A percentile compares a stretch with the other conserved stretches of the same genome.
phyloP scores from a whole-genome alignment of 1,140 invertebrate species.

The Steinernema khuongi region DNA sequence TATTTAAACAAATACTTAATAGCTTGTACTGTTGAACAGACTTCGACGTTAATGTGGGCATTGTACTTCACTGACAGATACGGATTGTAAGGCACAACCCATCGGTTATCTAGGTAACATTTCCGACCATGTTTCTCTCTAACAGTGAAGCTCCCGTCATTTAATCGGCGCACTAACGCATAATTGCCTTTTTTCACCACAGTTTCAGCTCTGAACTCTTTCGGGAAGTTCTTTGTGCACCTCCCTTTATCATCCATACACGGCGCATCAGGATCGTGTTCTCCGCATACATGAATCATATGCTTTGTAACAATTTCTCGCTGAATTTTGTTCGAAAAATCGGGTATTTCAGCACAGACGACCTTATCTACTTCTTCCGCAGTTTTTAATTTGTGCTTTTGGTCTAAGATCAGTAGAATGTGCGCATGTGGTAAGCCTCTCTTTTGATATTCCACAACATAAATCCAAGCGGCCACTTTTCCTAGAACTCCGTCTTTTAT shows the following conservation, averaged over 20 bases:
- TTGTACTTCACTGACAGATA: slow-evolving; percentile 62
- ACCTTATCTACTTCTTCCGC: slow-evolving; percentile 60
- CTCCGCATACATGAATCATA: too few species aligned
- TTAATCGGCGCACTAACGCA: slow-evolving; percentile 41
- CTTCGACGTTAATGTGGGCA: slow-evolving; percentile 63
- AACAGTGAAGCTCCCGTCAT: slow-evolving; percentile 9
- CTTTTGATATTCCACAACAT: slow-evolving; percentile 64
- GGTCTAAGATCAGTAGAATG: slow-evolving; percentile 59
- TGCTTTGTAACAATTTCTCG: too few species aligned
- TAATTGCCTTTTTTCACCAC: too few species aligned
- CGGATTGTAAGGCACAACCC: slow-evolving; percentile 64
- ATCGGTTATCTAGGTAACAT: slow-evolving; percentile 61
- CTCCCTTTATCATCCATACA: too few species aligned
- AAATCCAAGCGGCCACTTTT: slow-evolving; percentile 34
- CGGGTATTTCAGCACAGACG: slow-evolving; percentile 64
- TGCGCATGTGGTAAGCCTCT: slow-evolving; percentile 63
- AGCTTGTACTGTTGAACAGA: too few species aligned
- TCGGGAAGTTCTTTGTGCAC: too few species aligned
- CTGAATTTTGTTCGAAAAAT: slow-evolving; percentile 55
- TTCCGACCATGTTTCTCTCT: slow-evolving; percentile 17
- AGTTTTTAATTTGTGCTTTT: slow-evolving; percentile 47
- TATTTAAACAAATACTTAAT: too few species aligned
- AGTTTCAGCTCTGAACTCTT: too few species aligned
- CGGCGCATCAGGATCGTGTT: too few species aligned
- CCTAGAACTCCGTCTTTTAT: slow-evolving; percentile 47